Conservation (phyloP, 2,797 vertebrate genomes). For the Anguilla pacifica region DNA sequence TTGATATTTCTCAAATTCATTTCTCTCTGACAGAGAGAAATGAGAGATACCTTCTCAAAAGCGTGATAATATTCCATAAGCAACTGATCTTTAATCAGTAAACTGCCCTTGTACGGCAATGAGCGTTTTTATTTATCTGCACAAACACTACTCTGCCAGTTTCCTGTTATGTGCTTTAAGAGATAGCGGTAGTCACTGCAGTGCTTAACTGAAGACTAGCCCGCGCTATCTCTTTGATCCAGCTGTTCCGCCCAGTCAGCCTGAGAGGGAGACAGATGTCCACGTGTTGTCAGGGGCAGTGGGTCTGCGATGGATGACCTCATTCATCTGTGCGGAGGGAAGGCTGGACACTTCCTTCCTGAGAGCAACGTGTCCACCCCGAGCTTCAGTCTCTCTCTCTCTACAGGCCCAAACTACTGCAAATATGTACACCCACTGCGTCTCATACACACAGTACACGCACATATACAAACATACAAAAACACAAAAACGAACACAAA, state of each 20-base stretch:
- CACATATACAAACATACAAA: not conserved
- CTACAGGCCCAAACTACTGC: not conserved
- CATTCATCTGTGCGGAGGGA: conserved; percentile 37
- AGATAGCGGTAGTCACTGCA: not conserved
- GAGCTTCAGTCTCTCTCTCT: not conserved
- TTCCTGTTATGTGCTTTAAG: conserved; percentile 8
- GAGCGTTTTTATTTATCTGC: not conserved
- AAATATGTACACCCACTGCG: not conserved
- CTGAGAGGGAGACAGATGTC: conserved; percentile 37
- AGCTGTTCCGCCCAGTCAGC: conserved; percentile 64
- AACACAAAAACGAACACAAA: not conserved
- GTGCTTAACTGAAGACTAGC: conserved; percentile 34
- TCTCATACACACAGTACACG: not conserved
- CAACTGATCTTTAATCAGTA: not conserved
- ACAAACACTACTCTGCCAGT: not conserved
- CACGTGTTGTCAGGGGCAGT: conserved; percentile 26
- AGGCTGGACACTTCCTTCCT: conserved; percentile 58
- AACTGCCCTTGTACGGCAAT: not conserved
- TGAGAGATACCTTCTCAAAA: not conserved
- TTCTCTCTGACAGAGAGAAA: not conserved
- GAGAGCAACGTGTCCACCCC: conserved; percentile 36
- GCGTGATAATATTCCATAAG: not conserved
- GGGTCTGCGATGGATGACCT: conserved; percentile 49
- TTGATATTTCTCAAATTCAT: not conserved
- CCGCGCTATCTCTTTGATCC: conserved; percentile 54